A percentile compares a stretch with the other conserved stretches of the same genome.
Conservation (phyloP, 2,888 invertebrate genomes). For the Morpho helenor region DNA sequence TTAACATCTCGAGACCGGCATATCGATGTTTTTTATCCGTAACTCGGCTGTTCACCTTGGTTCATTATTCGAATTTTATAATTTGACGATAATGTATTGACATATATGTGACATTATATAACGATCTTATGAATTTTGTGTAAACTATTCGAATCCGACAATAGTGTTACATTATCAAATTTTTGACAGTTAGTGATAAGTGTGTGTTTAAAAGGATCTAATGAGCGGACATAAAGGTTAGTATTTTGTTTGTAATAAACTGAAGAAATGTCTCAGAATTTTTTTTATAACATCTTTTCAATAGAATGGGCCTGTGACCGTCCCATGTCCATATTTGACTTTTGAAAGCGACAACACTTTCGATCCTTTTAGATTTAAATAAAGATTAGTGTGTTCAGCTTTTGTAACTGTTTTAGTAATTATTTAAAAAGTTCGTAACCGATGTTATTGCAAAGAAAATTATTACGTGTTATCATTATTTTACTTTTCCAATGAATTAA, state of each 20-base stretch:
- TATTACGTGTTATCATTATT: background rate
- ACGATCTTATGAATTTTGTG: constrained; percentile 1
- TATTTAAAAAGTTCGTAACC: too few relatives aligned
- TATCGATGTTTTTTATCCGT: constrained; percentile 40
- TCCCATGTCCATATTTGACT: constrained; percentile 31
- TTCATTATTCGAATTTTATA: constrained; percentile 16
- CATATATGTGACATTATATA: constrained; percentile 14
- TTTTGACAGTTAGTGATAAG: constrained; percentile 10
- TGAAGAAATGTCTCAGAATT: constrained; percentile 11
- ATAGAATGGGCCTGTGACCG: constrained; percentile 35
- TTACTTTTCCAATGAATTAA: background rate
- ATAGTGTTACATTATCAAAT: background rate
- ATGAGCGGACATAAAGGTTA: constrained; percentile 28
- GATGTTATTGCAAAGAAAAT: too few relatives aligned
- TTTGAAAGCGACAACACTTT: constrained; percentile 23
- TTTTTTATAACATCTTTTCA: constrained; percentile 9
- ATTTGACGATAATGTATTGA: constrained; percentile 9
- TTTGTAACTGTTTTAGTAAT: background rate
- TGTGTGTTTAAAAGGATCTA: constrained; percentile 15
- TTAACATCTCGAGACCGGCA: constrained; percentile 22
- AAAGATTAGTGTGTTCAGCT: constrained; percentile 3
- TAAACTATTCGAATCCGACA: background rate
- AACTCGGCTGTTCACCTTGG: constrained; percentile 20
- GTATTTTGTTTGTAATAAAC: constrained; percentile 18
- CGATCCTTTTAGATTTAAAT: constrained; percentile 18